Conservation (phyloP, 2,797 vertebrate genomes). For the Hoplostethus mediterraneus region DNA sequence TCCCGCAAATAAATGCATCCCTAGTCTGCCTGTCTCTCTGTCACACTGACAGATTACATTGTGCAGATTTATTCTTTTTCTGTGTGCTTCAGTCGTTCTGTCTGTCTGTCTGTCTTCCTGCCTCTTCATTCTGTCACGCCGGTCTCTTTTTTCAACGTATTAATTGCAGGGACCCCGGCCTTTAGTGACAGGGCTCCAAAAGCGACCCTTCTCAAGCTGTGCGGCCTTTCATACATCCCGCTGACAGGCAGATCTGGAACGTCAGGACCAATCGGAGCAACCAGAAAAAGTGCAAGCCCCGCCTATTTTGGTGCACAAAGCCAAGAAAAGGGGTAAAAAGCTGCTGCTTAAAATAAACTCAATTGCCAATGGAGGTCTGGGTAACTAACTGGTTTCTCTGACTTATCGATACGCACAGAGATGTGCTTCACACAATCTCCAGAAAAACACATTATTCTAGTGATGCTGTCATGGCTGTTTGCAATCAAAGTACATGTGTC, state of each 20-base stretch:
- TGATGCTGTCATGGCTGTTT: too few species aligned
- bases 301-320: too few species aligned
- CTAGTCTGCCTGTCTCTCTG: not conserved
- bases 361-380: too few species aligned
- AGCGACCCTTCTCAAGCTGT: slow-evolving; percentile 27
- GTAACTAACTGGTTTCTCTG: too few species aligned
- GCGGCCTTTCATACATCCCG: slow-evolving; percentile 9
- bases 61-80: slow-evolving; percentile 26
- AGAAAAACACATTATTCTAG: too few species aligned
- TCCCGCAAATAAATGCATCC: too few species aligned
- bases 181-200: slow-evolving; percentile 30
- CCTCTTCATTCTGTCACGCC: slow-evolving; percentile 22
- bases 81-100: slow-evolving; percentile 27
- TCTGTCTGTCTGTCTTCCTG: not conserved
- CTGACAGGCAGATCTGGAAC: slow-evolving; percentile 25
- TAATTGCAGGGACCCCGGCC: slow-evolving; percentile 30
- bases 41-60: not conserved
- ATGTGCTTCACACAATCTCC: too few species aligned
- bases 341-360: too few species aligned
- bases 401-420: too few species aligned
- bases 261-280: slow-evolving; percentile 25
- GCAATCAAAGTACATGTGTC: too few species aligned
- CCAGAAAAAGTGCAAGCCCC: not conserved
- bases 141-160: slow-evolving; percentile 31
- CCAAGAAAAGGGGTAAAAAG: too few species aligned